Evolutionary conservation across 1,140 invertebrate genomes (phyloP).

Genomic region (Xylocopa sonorina): DNA sequence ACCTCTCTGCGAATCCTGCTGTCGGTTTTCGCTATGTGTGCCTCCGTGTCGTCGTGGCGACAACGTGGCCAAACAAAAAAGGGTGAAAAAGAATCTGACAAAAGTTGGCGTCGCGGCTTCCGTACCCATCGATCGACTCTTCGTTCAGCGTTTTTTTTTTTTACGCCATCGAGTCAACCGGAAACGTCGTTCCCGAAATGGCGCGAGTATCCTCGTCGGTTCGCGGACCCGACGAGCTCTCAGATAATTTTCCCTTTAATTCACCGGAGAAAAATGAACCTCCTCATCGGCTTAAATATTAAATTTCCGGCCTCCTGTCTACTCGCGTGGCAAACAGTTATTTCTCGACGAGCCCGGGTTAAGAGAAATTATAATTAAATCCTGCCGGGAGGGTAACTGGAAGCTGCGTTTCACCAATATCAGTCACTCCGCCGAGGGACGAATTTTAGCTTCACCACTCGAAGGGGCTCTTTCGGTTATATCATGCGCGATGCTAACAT

Average conservation of each 20-base stretch:
- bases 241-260: neutral
- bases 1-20: neutral
- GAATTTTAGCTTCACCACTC: too few species aligned
- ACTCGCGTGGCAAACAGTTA: constrained; percentile 12
- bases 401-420: too few species aligned
- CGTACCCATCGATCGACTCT: neutral
- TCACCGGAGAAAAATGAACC: neutral
- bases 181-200: neutral
- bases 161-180: neutral
- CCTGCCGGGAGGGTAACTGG: too few species aligned
- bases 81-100: neutral
- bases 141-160: neutral
- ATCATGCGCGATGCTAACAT: neutral
- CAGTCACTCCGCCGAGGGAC: too few species aligned
- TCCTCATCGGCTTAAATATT: constrained; percentile 14
- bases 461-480: too few species aligned
- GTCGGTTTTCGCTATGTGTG: neutral
- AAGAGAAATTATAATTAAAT: constrained; percentile 35
- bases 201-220: too few species aligned
- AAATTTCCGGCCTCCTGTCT: neutral
- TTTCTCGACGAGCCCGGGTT: neutral
- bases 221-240: too few species aligned
- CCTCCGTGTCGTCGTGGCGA: neutral
- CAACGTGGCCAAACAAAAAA: too few species aligned
- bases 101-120: neutral